Percentiles rank a stretch among this genome's conserved stretches.
Conservation (phyloP, 2,888 invertebrate genomes). For the Diogma glabrata region DNA sequence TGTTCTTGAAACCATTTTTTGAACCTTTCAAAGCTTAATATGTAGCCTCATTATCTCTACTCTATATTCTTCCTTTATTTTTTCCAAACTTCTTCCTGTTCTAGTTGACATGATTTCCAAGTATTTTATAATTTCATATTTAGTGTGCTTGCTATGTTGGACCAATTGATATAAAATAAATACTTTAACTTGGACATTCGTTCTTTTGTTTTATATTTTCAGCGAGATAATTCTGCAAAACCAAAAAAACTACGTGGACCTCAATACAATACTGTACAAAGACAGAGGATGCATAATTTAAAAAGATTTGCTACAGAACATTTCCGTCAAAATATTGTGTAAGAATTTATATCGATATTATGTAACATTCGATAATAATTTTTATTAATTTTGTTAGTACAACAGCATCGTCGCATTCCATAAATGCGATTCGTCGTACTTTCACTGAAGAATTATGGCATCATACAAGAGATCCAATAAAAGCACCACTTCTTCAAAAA, state of each 20-base stretch:
- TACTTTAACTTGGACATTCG: neutral
- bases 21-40: no score
- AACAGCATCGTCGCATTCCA: slow-evolving; percentile 42
- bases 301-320: slow-evolving; percentile 73
- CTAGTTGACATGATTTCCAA: no score
- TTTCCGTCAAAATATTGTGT: slow-evolving; percentile 44
- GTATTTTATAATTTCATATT: no score
- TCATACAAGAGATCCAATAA: slow-evolving; percentile 68
- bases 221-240: slow-evolving; percentile 37
- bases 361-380: no score
- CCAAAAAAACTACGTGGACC: slow-evolving; percentile 37
- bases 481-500: slow-evolving; percentile 69
- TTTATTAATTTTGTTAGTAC: neutral
- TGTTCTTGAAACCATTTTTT: no score
- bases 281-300: slow-evolving; percentile 67
- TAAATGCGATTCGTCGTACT: slow-evolving; percentile 52
- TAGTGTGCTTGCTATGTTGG: no score
- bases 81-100: no score
- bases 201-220: slow-evolving; percentile 19
- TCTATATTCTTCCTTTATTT: no score
- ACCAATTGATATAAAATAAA: no score
- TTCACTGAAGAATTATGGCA: slow-evolving; percentile 69
- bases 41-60: no score
- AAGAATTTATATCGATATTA: slow-evolving; percentile 2
- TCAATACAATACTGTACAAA: slow-evolving; percentile 45